Percentiles rank a stretch among this genome's conserved stretches.
These are phyloP conservation scores for Bucorvus abyssinicus DNA, from an alignment of 2,797 vertebrate genomes.

Conservation along the genomic window DNA sequence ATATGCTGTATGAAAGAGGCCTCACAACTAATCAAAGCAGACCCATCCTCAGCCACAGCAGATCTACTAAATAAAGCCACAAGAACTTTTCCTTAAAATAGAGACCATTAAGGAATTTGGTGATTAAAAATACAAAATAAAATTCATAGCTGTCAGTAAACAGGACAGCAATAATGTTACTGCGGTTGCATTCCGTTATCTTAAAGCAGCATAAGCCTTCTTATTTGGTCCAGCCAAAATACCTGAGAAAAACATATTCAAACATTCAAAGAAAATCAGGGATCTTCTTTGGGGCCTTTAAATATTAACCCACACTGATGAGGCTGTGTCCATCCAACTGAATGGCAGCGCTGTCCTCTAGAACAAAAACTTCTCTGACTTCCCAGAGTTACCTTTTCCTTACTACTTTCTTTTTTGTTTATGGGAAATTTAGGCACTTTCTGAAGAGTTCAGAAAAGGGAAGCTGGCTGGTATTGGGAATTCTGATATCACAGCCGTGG, in stretches of 20 bases:
- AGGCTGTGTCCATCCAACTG: neutral
- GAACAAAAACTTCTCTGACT: neutral
- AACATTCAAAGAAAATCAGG: neutral
- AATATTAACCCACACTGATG: neutral
- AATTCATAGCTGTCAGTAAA: neutral
- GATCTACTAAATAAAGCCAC: conserved; percentile 22
- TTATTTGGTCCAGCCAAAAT: neutral
- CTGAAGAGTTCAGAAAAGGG: conserved; percentile 9
- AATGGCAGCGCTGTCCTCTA: neutral
- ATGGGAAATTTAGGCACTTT: neutral
- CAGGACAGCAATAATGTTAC: neutral
- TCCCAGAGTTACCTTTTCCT: no score
- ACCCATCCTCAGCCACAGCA: neutral
- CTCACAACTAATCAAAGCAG: conserved; percentile 12
- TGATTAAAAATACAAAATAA: conserved; percentile 3
- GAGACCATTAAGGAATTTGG: neutral
- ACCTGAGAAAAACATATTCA: neutral
- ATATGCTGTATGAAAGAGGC: neutral
- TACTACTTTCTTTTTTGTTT: neutral
- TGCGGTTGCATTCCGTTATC: neutral
- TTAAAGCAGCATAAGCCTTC: neutral
- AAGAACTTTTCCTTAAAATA: neutral
- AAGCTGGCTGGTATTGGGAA: neutral
- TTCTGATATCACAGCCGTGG: conserved; percentile 58
- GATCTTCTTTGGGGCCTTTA: neutral